phyloP scores from a whole-genome alignment of 2,888 invertebrate species.

The Apocheima hispidaria region DNA sequence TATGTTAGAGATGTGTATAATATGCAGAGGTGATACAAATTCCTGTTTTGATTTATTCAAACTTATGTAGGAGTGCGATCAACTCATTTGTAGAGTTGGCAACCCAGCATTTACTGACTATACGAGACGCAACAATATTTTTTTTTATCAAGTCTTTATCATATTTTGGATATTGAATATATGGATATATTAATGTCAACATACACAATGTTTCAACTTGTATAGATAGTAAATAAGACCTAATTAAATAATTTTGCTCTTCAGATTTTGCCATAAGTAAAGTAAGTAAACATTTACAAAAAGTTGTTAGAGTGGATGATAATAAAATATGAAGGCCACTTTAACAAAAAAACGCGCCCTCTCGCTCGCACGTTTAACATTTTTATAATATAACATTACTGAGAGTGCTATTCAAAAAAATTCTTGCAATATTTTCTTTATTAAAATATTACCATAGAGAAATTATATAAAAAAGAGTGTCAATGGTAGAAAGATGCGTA shows the following conservation, averaged over 20 bases:
- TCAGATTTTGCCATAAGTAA: not conserved
- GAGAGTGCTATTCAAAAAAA: no score
- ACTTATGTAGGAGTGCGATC: conserved; percentile 11
- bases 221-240: not conserved
- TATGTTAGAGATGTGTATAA: not conserved
- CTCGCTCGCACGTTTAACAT: no score
- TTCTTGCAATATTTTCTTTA: no score
- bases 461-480: no score
- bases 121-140: not conserved
- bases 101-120: conserved; percentile 24
- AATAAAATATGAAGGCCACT: no score
- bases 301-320: conserved; percentile 1
- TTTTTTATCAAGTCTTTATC: not conserved
- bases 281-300: not conserved
- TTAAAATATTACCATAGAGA: no score
- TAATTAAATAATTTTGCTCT: not conserved
- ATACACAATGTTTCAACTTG: not conserved
- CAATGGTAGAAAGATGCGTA: no score
- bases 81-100: conserved; percentile 11
- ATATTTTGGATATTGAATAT: no score
- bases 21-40: not conserved
- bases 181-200: not conserved
- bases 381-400: no score
- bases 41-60: not conserved
- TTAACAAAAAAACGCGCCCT: no score